These are phyloP conservation scores for Resseliella maxima DNA, from an alignment of 2,888 invertebrate species.

Conservation along the genomic window DNA sequence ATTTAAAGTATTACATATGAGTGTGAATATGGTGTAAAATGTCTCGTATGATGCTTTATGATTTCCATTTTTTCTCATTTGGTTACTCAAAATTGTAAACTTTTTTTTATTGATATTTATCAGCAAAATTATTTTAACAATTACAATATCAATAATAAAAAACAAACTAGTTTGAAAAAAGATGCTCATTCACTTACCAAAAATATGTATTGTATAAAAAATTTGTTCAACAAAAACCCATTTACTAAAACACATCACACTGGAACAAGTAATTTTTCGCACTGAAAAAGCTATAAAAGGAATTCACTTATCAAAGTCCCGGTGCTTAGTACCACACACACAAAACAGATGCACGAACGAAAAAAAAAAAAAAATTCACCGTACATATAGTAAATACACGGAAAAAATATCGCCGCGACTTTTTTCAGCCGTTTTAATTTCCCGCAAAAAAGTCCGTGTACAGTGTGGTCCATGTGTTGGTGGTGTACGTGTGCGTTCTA, in stretches of 20 bases:
- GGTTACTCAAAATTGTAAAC: too few relatives aligned
- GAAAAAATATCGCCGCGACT: slow-evolving; percentile 49
- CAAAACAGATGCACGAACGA: slow-evolving; percentile 16
- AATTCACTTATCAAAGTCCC: slow-evolving; percentile 59
- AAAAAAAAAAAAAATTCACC: not conserved
- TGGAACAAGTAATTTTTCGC: slow-evolving; percentile 60
- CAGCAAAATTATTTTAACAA: too few relatives aligned
- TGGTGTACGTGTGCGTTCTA: not conserved
- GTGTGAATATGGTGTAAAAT: too few relatives aligned
- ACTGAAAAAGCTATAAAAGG: slow-evolving; percentile 60
- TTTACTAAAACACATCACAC: slow-evolving; percentile 60
- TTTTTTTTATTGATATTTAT: too few relatives aligned
- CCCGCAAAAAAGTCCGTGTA: slow-evolving; percentile 42
- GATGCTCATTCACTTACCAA: slow-evolving; percentile 38
- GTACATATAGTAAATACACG: slow-evolving; percentile 48
- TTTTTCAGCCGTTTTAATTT: slow-evolving; percentile 54
- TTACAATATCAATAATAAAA: not conserved
- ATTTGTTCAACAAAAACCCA: slow-evolving; percentile 55
- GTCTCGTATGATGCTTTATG: too few relatives aligned
- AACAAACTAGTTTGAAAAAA: not conserved
- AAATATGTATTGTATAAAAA: slow-evolving; percentile 51
- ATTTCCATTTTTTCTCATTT: too few relatives aligned
- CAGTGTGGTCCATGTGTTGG: not conserved
- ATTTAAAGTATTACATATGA: too few relatives aligned
- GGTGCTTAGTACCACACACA: slow-evolving; percentile 54